Conservation (phyloP, 1,140 invertebrate genomes). For the Drosophila willistoni region DNA sequence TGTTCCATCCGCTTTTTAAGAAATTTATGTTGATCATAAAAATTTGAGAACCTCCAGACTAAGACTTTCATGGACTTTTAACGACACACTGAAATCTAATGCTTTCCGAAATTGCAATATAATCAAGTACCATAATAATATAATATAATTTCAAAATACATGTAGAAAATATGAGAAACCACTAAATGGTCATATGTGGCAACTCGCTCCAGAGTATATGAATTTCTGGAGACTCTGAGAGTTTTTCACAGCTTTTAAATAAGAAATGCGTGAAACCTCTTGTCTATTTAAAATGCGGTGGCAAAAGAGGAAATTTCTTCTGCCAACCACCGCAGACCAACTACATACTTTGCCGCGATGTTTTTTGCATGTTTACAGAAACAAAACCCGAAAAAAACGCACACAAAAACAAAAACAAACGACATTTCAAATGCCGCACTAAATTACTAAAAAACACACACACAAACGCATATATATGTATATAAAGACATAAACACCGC, state of each 20-base stretch:
- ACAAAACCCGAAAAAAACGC: background rate
- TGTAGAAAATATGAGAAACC: too few relatives aligned
- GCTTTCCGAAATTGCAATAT: too few relatives aligned
- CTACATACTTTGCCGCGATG: slow-evolving; percentile 22
- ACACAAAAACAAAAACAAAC: slow-evolving; percentile 23
- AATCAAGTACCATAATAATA: too few relatives aligned
- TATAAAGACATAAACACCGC: slow-evolving; percentile 19
- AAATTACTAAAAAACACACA: slow-evolving; percentile 62
- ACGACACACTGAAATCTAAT: too few relatives aligned
- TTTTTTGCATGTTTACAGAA: slow-evolving; percentile 42
- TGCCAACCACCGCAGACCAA: background rate
- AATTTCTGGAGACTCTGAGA: background rate
- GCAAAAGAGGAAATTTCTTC: background rate
- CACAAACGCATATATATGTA: slow-evolving; percentile 12
- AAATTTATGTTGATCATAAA: too few relatives aligned
- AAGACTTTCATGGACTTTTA: too few relatives aligned
- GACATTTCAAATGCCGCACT: slow-evolving; percentile 66
- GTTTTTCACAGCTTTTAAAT: slow-evolving; percentile 12
- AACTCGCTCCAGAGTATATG: background rate
- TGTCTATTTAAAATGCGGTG: background rate
- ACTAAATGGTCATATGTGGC: too few relatives aligned
- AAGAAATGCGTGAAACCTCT: slow-evolving; percentile 27
- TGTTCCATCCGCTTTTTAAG: too few relatives aligned
- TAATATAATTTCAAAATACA: too few relatives aligned
- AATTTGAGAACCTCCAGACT: too few relatives aligned